Evolutionary conservation across 2,888 invertebrate genomes (phyloP).

Genomic region (Thecocarcelia acutangulata): DNA sequence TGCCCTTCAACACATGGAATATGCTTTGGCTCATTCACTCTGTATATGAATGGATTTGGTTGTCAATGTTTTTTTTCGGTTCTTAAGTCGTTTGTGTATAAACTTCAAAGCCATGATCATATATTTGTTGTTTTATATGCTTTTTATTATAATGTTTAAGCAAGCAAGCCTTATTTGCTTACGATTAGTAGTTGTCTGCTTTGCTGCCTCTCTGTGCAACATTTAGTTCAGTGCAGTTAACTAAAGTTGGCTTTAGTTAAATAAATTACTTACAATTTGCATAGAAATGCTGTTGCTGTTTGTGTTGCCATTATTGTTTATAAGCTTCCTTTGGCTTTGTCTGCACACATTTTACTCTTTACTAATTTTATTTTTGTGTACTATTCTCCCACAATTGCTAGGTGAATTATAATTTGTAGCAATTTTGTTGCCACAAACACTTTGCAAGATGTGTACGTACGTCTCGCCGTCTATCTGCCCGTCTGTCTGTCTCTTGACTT

Average conservation of each 20-base stretch:
- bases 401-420: conserved; percentile 69
- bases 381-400: conserved; percentile 52
- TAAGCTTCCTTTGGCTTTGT: conserved; percentile 27
- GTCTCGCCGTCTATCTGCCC: background rate
- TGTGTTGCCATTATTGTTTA: conserved; percentile 50
- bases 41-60: background rate
- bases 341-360: background rate
- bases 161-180: conserved; percentile 29
- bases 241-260: conserved; percentile 34
- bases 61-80: conserved; percentile 6
- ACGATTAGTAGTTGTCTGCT: conserved; percentile 46
- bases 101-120: conserved; percentile 56
- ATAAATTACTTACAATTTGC: conserved; percentile 67
- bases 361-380: background rate
- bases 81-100: background rate
- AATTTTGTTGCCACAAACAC: conserved; percentile 69
- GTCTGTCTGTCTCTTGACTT: conserved; percentile 13
- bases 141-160: conserved; percentile 29
- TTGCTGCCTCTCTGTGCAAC: conserved; percentile 1
- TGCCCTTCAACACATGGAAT: too few relatives aligned
- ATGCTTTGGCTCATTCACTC: too few relatives aligned
- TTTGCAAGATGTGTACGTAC: conserved; percentile 39
- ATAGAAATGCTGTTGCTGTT: conserved; percentile 58
- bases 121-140: conserved; percentile 24
- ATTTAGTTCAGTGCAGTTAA: conserved; percentile 37